Base-by-base conservation (phyloP, 2,797 vertebrate species). In the Merluccius polli region DNA sequence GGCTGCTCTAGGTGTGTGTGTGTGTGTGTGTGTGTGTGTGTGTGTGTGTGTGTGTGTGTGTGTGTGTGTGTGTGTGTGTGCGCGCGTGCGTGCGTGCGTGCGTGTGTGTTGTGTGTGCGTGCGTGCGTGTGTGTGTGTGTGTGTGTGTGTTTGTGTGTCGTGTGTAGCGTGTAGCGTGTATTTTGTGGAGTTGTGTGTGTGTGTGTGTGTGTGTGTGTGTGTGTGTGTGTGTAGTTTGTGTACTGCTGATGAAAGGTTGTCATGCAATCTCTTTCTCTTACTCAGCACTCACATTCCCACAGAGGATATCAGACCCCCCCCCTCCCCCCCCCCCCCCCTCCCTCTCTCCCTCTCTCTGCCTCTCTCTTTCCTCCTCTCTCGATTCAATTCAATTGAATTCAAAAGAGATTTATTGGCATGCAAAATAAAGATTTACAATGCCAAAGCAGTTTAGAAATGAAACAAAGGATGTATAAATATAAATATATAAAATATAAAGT, bases 221-320 rank as follows among this genome's bases (percentile, higher is more conserved):
- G 67, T 69, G 24, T 31, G 67, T 69, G 67, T 31, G 13, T 69
- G 27, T 69, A 1, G 18, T 71, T 59, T 75, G 79, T 73, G 70
- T 70, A 38, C 36, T 85, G 85, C 85, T 85, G 81, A 85, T 72
- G 18, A 73, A 48, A 72, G 76, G 76, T 52, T 9, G 72, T 80
- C 78, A 72, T 75, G 77, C 35, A 75, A 81, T 73, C 35, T 15
- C 69, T 5, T 83, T 27, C 59, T 27, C 59, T 38, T 82, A 82
- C 75, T 85, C 77, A 82, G 81, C 83, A 33, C 32, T 68, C 18
- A 41, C 9, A 70, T 63, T 74, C 30, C 44, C 48, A 71, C 13
- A 13, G 48, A 73, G 63, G 24, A 65, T 65, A 27, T 27, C 59
- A 65, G 24, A 27, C 59, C 59, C 24, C 59, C 24, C 59, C 59